Evolutionary conservation across 2,888 invertebrate species (phyloP).

Genomic region (Xiphydria camelus): DNA sequence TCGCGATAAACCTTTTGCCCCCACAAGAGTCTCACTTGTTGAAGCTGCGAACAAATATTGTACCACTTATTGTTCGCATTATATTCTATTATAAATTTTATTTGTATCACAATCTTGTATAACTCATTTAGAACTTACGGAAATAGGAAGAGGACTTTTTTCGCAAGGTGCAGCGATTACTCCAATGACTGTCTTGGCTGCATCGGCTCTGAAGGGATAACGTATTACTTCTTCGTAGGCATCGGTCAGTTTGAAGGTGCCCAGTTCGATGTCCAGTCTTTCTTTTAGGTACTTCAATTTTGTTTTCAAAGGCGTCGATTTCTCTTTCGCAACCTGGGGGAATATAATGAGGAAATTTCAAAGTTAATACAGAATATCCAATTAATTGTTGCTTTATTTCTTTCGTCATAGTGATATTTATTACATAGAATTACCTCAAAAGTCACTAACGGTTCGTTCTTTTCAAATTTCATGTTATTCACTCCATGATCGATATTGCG

Average conservation of each 20-base stretch:
- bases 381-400: conserved; percentile 38
- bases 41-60: conserved; percentile 37
- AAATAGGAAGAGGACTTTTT: conserved; percentile 58
- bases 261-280: conserved; percentile 60
- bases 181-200: conserved; percentile 73
- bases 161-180: conserved; percentile 68
- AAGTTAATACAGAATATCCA: conserved; percentile 23
- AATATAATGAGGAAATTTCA: too few relatives aligned
- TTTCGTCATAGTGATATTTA: too few relatives aligned
- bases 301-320: conserved; percentile 29
- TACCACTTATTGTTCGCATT: neutral
- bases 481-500: conserved; percentile 61
- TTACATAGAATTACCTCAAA: conserved; percentile 33
- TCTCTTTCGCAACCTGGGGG: too few relatives aligned
- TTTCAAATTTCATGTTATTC: conserved; percentile 50
- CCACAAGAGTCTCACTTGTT: conserved; percentile 46
- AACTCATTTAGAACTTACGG: conserved; percentile 58
- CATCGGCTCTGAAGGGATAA: conserved; percentile 77
- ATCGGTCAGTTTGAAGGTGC: conserved; percentile 54
- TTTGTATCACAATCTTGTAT: neutral
- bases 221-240: conserved; percentile 67
- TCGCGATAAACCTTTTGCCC: conserved; percentile 59
- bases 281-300: conserved; percentile 45
- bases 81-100: neutral
- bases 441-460: conserved; percentile 41